Evolutionary conservation across 30 jellyfish, hydroid and myxozoan genomes (phyloP), one percentile per base, ranked within the genome.

Genomic region (Sanderia malayensis): DNA sequence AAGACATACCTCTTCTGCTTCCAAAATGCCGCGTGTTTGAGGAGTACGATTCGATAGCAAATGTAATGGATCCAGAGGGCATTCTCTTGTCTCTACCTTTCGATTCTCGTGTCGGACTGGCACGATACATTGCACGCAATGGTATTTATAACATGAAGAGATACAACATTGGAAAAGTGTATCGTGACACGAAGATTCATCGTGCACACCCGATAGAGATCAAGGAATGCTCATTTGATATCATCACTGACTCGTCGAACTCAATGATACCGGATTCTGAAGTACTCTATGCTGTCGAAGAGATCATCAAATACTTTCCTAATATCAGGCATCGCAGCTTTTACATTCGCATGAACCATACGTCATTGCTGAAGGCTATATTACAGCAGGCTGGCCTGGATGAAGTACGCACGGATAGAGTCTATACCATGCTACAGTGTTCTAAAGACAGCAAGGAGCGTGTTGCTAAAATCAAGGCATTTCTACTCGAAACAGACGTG

Each of bases 201-300:
- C 80, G 97, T 37, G 95, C 94, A 1, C 97, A 89, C 58, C 97
- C 97, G 41, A 78, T 63, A 20, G 95, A 70, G 46, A 55, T 83
- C 10, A 67, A 84, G 86, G 97, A 89, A 67, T 89, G 97, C 66
- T 71, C 97, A 0, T 89, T 89, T 71, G 97, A 89, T 70, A 82
- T 89, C 22, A 74, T 89, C 53, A 67, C 86, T 28, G 86, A 71
- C 23, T 57, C 95, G 9, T 37, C 81, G 17, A 44, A 59, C 25
- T 84, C 85, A 52, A 55, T 82, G 90, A 31, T 89, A 26, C 91
- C 94, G 4, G 93, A 74, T 44, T 89, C 94, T 21, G 97, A 89
- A 49, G 85, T 89, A 4, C 70, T 89, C 55, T 89, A 44, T 67
- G 73, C 81, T 44, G 94, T 89, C 8, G 74, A 46, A 32, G 97